phyloP scores from a whole-genome alignment of 2,113 vertebrate genomes.

The Podocnemis expansa region DNA sequence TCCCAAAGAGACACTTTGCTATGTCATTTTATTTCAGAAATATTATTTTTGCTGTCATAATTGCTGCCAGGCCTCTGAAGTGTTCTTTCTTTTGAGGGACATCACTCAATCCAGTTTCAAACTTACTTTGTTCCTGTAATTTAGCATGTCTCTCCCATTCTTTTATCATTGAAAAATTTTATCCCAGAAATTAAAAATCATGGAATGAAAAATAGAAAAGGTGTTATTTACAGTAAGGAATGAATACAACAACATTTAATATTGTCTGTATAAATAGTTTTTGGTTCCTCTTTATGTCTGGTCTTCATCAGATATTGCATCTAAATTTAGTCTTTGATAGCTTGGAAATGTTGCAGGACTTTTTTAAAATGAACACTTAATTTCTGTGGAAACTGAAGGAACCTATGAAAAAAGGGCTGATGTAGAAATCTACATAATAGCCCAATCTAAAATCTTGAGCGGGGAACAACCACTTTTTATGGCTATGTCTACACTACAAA shows the following conservation, averaged over 20 bases:
- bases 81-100: neutral
- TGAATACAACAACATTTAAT: neutral
- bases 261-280: neutral
- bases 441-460: neutral
- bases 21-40: neutral
- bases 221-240: neutral
- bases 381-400: neutral
- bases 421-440: neutral
- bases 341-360: neutral
- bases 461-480: too few species aligned
- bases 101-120: neutral
- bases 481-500: too few species aligned
- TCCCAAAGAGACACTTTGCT: neutral
- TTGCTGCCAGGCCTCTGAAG: neutral
- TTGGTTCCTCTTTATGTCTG: conserved; percentile 1
- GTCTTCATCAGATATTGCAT: neutral
- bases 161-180: neutral
- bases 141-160: too few species aligned
- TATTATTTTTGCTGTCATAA: neutral
- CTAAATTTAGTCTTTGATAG: neutral
- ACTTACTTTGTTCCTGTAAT: neutral
- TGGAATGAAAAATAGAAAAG: neutral
- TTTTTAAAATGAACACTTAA: neutral
- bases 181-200: neutral
- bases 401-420: neutral